Evolutionary conservation across 2,888 invertebrate species (phyloP).

Genomic region (Aplocera efformata): DNA sequence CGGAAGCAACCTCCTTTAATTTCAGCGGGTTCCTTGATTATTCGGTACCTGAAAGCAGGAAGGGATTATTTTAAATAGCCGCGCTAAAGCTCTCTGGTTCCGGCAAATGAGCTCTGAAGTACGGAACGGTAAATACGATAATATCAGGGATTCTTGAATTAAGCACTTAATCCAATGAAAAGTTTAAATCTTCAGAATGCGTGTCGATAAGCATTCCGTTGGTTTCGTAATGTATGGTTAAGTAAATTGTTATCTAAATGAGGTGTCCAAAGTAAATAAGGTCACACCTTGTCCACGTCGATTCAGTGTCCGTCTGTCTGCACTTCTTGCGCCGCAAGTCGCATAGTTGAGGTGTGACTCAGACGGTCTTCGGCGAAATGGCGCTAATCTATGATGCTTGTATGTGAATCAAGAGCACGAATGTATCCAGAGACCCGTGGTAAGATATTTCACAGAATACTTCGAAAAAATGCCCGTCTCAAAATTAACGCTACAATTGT

Average conservation of each 20-base stretch:
- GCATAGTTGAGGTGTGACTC: constrained; percentile 49
- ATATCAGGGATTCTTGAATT: not conserved
- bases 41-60: constrained; percentile 3
- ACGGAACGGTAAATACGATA: not conserved
- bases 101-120: not conserved
- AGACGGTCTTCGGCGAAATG: constrained; percentile 21
- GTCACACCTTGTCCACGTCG: constrained; percentile 37
- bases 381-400: constrained; percentile 22
- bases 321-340: constrained; percentile 33
- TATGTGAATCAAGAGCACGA: constrained; percentile 19
- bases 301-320: constrained; percentile 48
- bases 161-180: constrained; percentile 2
- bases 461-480: no score
- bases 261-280: constrained; percentile 38
- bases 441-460: not conserved
- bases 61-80: constrained; percentile 5
- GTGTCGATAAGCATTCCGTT: constrained; percentile 10
- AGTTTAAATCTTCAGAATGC: constrained; percentile 12
- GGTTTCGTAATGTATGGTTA: constrained; percentile 18
- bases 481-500: no score
- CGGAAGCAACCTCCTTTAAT: constrained; percentile 7
- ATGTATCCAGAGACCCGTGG: not conserved
- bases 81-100: not conserved
- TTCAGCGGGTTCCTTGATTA: constrained; percentile 3
- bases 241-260: constrained; percentile 32